Evolutionary conservation across 2,888 invertebrate species (phyloP).

Genomic region (Scaptomyza polygonia): DNA sequence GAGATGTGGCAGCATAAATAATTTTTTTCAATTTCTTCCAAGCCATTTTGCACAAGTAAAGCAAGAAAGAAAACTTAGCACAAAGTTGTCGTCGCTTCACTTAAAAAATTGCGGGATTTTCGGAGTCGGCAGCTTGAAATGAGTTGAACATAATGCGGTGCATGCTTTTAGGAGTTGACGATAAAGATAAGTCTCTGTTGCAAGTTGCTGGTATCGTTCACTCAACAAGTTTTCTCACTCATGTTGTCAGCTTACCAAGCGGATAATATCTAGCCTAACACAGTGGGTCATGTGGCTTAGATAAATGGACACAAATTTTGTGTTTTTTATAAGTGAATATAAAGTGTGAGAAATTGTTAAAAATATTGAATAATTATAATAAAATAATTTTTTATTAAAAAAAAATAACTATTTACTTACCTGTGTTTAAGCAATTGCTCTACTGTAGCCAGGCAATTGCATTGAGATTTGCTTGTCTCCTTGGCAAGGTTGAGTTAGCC

Average conservation of each 20-base stretch:
- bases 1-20: conserved; percentile 68
- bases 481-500: conserved; percentile 19
- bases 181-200: conserved; percentile 43
- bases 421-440: neutral
- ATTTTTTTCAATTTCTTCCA: conserved; percentile 75
- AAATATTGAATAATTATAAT: no score
- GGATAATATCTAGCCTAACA: conserved; percentile 42
- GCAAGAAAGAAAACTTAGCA: conserved; percentile 51
- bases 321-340: neutral
- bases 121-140: conserved; percentile 68
- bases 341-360: neutral
- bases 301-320: neutral
- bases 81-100: conserved; percentile 65
- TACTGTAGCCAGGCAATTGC: conserved; percentile 55
- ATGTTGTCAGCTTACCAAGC: conserved; percentile 61
- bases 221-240: conserved; percentile 76
- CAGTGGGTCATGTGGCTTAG: conserved; percentile 22
- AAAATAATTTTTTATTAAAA: no score
- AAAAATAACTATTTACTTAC: no score
- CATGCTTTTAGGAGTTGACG: conserved; percentile 48
- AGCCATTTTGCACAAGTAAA: conserved; percentile 65
- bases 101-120: conserved; percentile 39
- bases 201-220: conserved; percentile 26
- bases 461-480: conserved; percentile 62
- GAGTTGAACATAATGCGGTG: conserved; percentile 67